These are phyloP conservation scores for Dermatemys mawii DNA, from an alignment of 2,113 vertebrate genomes.

Conservation along the genomic window DNA sequence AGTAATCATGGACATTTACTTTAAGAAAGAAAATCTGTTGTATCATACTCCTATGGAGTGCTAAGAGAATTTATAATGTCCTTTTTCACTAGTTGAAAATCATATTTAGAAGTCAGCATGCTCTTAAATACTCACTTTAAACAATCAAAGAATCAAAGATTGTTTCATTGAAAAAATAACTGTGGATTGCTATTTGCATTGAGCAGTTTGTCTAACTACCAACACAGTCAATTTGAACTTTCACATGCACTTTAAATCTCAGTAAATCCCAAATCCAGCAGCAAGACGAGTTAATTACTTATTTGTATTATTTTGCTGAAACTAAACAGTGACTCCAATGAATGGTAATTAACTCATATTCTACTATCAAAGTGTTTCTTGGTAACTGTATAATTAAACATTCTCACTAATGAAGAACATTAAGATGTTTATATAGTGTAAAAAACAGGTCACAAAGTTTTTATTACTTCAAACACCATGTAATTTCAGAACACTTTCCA, in stretches of 20 bases:
- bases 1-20: neutral
- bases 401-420: neutral
- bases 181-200: neutral
- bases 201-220: neutral
- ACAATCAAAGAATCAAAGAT: neutral
- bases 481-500: neutral
- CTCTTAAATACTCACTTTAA: neutral
- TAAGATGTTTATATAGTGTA: neutral
- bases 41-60: neutral
- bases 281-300: neutral
- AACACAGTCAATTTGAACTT: neutral
- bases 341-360: neutral
- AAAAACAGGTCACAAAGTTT: constrained; percentile 2
- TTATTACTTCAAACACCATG: neutral
- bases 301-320: constrained; percentile 14
- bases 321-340: neutral
- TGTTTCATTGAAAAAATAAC: neutral
- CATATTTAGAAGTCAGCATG: neutral
- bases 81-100: neutral
- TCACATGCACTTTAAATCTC: constrained; percentile 25
- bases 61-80: neutral
- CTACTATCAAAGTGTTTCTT: neutral
- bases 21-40: neutral
- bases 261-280: neutral
- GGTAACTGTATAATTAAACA: constrained; percentile 2